Conservation (phyloP, 2,888 invertebrate species). For the Amblyjoppa fuscipennis region DNA sequence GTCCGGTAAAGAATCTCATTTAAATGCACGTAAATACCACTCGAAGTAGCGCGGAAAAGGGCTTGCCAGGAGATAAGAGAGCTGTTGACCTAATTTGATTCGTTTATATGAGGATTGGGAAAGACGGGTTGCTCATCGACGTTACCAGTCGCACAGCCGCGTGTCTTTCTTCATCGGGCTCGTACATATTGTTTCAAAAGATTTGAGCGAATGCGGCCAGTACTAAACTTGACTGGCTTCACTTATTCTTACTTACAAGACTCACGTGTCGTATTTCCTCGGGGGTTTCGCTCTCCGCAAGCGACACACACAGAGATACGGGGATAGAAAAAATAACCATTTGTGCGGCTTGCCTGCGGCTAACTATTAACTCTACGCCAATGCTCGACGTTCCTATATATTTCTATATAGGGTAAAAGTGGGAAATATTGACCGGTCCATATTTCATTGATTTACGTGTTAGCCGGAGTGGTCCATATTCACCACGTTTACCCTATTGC, state of each 20-base stretch:
- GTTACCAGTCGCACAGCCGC: slow-evolving; percentile 49
- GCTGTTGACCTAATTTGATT: slow-evolving; percentile 63
- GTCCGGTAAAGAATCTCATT: background rate
- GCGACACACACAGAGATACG: background rate
- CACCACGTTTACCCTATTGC: background rate
- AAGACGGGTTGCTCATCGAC: slow-evolving; percentile 61
- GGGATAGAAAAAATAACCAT: slow-evolving; percentile 73
- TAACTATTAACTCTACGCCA: slow-evolving; percentile 53
- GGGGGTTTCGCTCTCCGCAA: slow-evolving; percentile 29
- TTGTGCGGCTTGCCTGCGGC: slow-evolving; percentile 78
- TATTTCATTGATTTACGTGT: no score
- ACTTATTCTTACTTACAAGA: slow-evolving; percentile 78
- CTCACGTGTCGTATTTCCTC: slow-evolving; percentile 76
- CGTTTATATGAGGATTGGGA: slow-evolving; percentile 55
- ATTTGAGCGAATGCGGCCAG: slow-evolving; percentile 75
- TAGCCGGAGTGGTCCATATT: no score
- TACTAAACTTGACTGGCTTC: slow-evolving; percentile 77
- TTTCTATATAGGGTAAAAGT: background rate
- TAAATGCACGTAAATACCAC: background rate
- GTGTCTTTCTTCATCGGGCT: slow-evolving; percentile 9
- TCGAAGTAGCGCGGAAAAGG: background rate
- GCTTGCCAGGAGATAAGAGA: background rate
- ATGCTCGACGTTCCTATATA: slow-evolving; percentile 18
- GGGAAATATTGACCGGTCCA: no score
- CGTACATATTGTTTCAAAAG: slow-evolving; percentile 71